A percentile compares a stretch with the other conserved stretches of the same genome.
phyloP scores from a whole-genome alignment of 2,113 vertebrate genomes.

The Perca schrenkii region DNA sequence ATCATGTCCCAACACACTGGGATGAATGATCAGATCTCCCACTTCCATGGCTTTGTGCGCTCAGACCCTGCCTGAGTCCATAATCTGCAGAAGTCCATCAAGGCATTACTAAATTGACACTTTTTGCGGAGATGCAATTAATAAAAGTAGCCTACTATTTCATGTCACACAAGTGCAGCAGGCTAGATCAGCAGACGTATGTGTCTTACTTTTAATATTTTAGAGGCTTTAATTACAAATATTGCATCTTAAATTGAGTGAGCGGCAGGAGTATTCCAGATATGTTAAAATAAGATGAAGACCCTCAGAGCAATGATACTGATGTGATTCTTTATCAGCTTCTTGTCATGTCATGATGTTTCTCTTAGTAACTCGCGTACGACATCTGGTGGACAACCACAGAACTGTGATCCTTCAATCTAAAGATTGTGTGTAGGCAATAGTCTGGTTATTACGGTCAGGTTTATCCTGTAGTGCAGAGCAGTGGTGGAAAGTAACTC shows the following conservation, averaged over 20 bases:
- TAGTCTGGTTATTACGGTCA: background rate
- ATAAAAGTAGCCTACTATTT: background rate
- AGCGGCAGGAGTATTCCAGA: background rate
- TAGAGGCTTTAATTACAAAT: background rate
- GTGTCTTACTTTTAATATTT: background rate
- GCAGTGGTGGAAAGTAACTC: background rate
- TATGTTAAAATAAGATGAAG: background rate
- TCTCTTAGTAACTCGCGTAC: background rate
- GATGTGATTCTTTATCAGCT: background rate
- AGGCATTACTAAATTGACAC: too few relatives aligned
- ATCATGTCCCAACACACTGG: slow-evolving; percentile 52
- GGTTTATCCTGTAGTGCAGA: background rate
- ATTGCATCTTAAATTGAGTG: background rate
- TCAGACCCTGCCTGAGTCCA: background rate
- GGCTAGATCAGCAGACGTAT: background rate
- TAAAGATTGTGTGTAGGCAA: background rate
- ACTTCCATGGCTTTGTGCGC: slow-evolving; percentile 5
- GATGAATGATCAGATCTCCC: slow-evolving; percentile 40
- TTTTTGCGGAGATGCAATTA: background rate
- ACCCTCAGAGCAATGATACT: background rate
- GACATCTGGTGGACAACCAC: slow-evolving; percentile 58
- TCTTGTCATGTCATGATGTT: background rate
- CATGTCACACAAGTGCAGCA: background rate
- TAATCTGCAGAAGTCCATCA: background rate
- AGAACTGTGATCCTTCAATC: background rate